These are phyloP conservation scores for Fragum sueziense DNA, from an alignment of 2,888 invertebrate species.

Conservation along the genomic window DNA sequence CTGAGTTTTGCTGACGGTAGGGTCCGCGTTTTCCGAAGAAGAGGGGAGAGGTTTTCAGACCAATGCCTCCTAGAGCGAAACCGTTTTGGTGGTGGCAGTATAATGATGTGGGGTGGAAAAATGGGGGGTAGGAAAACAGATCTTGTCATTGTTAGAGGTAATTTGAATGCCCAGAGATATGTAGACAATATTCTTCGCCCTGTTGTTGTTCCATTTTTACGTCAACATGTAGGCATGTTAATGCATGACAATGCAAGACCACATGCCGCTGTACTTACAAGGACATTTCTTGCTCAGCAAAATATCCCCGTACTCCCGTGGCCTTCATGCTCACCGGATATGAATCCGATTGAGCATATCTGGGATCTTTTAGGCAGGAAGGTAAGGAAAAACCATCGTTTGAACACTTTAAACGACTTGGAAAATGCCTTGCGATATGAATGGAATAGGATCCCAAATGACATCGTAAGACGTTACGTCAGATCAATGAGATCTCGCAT, in stretches of 20 bases:
- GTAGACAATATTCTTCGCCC: not conserved
- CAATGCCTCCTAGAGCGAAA: not conserved
- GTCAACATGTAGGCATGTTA: not conserved
- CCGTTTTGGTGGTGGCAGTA: not conserved
- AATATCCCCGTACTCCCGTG: not conserved
- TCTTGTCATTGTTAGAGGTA: not conserved
- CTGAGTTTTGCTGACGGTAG: conserved; percentile 3
- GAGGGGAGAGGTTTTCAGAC: not conserved
- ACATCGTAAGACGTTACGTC: not conserved
- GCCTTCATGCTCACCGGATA: not conserved
- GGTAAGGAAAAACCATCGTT: not conserved
- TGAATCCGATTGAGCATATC: conserved; percentile 4
- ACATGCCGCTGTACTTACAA: not conserved
- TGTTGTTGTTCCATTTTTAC: not conserved
- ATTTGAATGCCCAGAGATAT: not conserved
- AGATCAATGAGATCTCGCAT: not conserved
- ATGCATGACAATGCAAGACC: not conserved
- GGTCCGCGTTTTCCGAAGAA: not conserved
- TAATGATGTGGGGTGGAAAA: not conserved
- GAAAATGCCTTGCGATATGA: not conserved
- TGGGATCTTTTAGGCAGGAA: not conserved
- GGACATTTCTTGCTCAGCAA: not conserved
- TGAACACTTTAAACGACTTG: not conserved
- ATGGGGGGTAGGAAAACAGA: not conserved
- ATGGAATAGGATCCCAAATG: not conserved